These are phyloP conservation scores for Nasonia longicornis DNA, from an alignment of 1,140 invertebrate species.

Conservation along the genomic window DNA sequence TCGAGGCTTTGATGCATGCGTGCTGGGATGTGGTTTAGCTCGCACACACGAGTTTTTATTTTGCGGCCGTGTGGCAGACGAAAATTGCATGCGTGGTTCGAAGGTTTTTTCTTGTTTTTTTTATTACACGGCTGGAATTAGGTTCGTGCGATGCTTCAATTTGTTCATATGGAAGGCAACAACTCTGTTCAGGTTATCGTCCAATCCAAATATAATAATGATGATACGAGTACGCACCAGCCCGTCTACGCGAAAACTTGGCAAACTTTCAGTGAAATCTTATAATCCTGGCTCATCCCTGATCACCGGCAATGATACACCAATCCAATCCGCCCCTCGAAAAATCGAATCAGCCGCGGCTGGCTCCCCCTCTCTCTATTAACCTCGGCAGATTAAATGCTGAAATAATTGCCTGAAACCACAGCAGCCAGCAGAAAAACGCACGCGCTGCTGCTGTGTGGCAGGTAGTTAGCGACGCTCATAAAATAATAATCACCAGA, in stretches of 20 bases:
- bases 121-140: neutral
- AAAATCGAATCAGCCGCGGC: neutral
- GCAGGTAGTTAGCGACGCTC: slow-evolving; percentile 38
- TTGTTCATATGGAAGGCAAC: too few species aligned
- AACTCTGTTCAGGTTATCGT: too few species aligned
- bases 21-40: neutral
- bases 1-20: neutral
- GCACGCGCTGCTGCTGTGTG: neutral
- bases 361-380: neutral
- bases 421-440: neutral
- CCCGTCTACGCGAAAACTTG: too few species aligned
- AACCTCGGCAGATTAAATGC: neutral
- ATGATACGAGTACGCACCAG: too few species aligned
- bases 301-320: neutral
- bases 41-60: slow-evolving; percentile 17
- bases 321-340: neutral
- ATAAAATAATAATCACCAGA: slow-evolving; percentile 39
- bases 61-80: neutral
- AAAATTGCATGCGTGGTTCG: neutral
- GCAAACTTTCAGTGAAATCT: slow-evolving; percentile 6
- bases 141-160: too few species aligned
- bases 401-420: neutral
- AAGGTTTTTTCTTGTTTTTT: neutral
- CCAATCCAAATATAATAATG: too few species aligned
- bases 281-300: neutral